These are phyloP conservation scores for Hipparchia sbordonii DNA, from an alignment of 2,888 invertebrate species.

Conservation along the genomic window DNA sequence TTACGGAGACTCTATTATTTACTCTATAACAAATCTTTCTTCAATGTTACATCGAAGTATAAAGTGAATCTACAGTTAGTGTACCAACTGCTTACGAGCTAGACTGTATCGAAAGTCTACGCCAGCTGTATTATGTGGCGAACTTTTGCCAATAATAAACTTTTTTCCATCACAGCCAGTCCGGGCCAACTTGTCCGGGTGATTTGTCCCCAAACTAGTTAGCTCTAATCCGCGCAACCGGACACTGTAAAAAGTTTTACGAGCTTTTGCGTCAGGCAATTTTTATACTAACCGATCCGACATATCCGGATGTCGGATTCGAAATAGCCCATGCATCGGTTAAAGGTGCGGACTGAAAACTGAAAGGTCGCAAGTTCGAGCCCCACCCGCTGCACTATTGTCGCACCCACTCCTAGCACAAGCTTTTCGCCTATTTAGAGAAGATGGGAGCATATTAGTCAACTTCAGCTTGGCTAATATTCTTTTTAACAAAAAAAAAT, in stretches of 20 bases:
- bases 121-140: constrained; percentile 17
- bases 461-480: too few relatives aligned
- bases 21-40: not conserved
- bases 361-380: too few relatives aligned
- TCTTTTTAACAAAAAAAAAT: too few relatives aligned
- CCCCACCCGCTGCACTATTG: too few relatives aligned
- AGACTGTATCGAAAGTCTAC: constrained; percentile 2
- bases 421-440: too few relatives aligned
- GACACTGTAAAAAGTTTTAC: constrained; percentile 53
- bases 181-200: constrained; percentile 40
- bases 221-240: constrained; percentile 48
- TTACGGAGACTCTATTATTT: too few relatives aligned
- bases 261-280: constrained; percentile 21
- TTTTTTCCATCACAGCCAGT: constrained; percentile 43
- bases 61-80: not conserved
- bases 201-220: constrained; percentile 54
- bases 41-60: not conserved
- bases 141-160: constrained; percentile 56
- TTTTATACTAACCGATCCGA: constrained; percentile 4
- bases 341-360: too few relatives aligned
- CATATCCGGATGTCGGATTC: not conserved
- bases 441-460: too few relatives aligned
- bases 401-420: too few relatives aligned
- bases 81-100: not conserved
- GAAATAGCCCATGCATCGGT: not conserved